Conservation (phyloP, 1,140 invertebrate species). For the Leptinotarsa undecemlineata region DNA sequence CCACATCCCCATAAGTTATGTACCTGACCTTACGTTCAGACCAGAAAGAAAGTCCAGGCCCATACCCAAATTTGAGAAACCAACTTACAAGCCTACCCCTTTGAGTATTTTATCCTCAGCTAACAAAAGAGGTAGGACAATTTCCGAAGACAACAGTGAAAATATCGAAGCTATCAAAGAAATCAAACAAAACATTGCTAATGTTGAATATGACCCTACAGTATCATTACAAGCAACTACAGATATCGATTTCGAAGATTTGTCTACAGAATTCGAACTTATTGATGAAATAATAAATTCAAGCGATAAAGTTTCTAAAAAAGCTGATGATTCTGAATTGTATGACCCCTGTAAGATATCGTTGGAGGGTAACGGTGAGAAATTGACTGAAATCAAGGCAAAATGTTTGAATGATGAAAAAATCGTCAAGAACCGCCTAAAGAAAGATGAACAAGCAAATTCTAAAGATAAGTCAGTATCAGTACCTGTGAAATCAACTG, state of each 20-base stretch:
- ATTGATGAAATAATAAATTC: slow-evolving; percentile 49
- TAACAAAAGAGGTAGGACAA: slow-evolving; percentile 27
- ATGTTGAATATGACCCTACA: slow-evolving; percentile 40
- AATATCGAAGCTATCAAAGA: slow-evolving; percentile 39
- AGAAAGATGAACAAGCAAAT: too few relatives aligned
- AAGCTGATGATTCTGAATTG: background rate
- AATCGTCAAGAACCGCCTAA: background rate
- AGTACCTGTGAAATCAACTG: too few relatives aligned
- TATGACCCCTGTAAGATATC: slow-evolving; percentile 26
- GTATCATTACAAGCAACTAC: slow-evolving; percentile 32
- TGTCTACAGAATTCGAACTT: slow-evolving; percentile 55
- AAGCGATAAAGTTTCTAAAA: slow-evolving; percentile 39
- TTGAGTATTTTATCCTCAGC: slow-evolving; percentile 49
- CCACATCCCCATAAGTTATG: slow-evolving; percentile 54
- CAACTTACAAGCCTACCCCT: slow-evolving; percentile 53
- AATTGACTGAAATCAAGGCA: slow-evolving; percentile 5
- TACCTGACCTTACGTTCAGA: slow-evolving; percentile 49
- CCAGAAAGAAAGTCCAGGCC: slow-evolving; percentile 39
- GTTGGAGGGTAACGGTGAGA: slow-evolving; percentile 9
- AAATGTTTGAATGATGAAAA: slow-evolving; percentile 30
- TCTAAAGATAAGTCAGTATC: too few relatives aligned
- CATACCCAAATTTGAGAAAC: slow-evolving; percentile 42
- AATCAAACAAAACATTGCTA: slow-evolving; percentile 46
- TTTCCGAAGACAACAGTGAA: slow-evolving; percentile 31
- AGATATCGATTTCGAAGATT: slow-evolving; percentile 52